Base-by-base conservation (phyloP, 2,797 vertebrate species). In the Micrastur ruficollis region DNA sequence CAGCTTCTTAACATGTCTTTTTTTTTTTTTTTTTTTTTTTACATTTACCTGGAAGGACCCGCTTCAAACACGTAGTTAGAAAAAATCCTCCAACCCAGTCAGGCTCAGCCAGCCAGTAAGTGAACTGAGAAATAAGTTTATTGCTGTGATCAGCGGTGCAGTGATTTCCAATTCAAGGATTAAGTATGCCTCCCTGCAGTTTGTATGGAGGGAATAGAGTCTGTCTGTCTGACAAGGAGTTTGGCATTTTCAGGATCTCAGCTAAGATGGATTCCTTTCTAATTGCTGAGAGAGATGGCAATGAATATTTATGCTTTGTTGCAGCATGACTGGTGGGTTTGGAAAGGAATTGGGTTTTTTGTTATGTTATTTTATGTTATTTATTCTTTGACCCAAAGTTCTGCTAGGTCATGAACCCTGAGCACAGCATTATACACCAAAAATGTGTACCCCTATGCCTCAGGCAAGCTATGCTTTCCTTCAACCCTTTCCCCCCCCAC, bases 91-190 rank as follows among this genome's bases (percentile, higher is more conserved):
- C 36, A 29, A 9, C 19, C 56, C 47, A 70, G 62, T 66, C 62
- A 50, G 93, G 22, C 18, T 96, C 58, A 79, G 44, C 47, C 68
- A 86, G 72, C 79, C 79, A 90, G 47, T 49, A 86, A 92, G 55
- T 73, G 85, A 95, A 80, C 47, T 85, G 74, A 87, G 52, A 91
- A 93, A 94, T 85, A 81, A 88, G 61, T 86, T 84, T 89, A 86
- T 71, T 82, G 44, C 50, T 40, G 62, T 62, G 89, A 85, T 62
- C 79, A 89, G 76, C 76, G 87, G 59, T 82, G 63, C 89, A 91
- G 25, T 52, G 78, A 89, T 90, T 91, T 91, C 72, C 91, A 90
- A 12, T 90, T 90, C 85, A 74, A 78, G 68, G 61, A 74, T 78
- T 86, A 90, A 91, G 9, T 38, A n/a, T 56, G 13, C 26, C n/a